Evolutionary conservation across 2,113 vertebrate species (phyloP), one percentile per base, ranked within the genome.

Genomic region (Lampris megalopsis): DNA sequence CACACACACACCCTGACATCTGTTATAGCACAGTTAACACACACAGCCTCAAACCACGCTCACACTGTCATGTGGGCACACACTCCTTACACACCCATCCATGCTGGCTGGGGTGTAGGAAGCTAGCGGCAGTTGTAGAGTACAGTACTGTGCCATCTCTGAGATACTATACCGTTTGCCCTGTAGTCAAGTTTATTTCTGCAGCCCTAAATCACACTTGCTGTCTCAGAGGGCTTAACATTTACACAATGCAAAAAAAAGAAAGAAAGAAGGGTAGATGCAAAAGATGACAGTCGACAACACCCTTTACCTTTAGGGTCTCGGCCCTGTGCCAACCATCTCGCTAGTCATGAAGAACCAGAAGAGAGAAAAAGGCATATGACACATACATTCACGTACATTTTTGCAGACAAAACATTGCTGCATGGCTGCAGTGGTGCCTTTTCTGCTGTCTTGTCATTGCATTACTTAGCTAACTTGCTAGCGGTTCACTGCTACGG

Each of bases 391-490:
- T 24, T 24, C 24, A 24, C 24, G 24, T 24, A 24, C 24, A 24
- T 24, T 24, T 24, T 24, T 24, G 24, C 24, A 24, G 24, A 47
- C 36, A 38, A 7, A 60, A 37, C 43, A n/a, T 24, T 40, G 35
- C 24, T 24, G 24, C 24, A 24, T 4, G n/a, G 57, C 45, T 72
- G 48, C 62, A 36, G 73, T 59, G 63, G 69, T 58, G 62, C 71
- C 42, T 69, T 38, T 49, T 48, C 53, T 40, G 5, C 10, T 67
- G 49, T 66, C 62, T 24, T 71, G 74, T 75, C 68, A 10, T 62
- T 66, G n/a, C 60, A 40, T 73, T 54, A 81, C 75, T 77, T 77
- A 66, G 67, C 53, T 35, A 47, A 24, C 80, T 74, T 70, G 86
- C 71, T 56, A 45, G 65, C 76, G 9, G 74, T 64, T 54, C 56